phyloP scores from a whole-genome alignment of 1,140 invertebrate species.

The Acromyrmex echinatior region DNA sequence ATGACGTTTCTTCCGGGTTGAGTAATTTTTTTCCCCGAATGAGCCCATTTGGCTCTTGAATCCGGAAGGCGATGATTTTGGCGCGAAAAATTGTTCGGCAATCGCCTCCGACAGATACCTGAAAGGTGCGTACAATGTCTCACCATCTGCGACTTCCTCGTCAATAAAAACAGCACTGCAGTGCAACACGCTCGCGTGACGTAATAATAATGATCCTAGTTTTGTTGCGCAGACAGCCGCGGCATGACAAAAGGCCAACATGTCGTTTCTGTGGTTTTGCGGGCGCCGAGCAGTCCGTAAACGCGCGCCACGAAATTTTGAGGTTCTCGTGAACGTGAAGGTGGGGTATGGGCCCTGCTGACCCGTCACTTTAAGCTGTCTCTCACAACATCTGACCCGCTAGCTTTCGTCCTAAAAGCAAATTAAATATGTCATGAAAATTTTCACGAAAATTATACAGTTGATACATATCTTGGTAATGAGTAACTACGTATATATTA shows the following conservation, averaged over 20 bases:
- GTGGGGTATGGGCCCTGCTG: conserved; percentile 8
- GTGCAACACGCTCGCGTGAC: conserved; percentile 62
- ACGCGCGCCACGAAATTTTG: conserved; percentile 70
- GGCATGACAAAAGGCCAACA: conserved; percentile 79
- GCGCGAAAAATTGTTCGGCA: conserved; percentile 49
- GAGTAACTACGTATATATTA: background rate
- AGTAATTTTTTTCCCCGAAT: background rate
- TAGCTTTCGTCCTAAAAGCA: background rate
- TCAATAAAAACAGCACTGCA: conserved; percentile 63
- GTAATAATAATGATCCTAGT: conserved; percentile 74
- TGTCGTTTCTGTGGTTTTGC: conserved; percentile 84
- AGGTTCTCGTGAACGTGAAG: background rate
- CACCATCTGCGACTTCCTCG: conserved; percentile 70
- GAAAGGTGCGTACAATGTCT: conserved; percentile 53
- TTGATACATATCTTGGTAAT: background rate
- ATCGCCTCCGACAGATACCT: conserved; percentile 60
- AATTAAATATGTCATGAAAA: conserved; percentile 20
- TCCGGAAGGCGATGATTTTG: conserved; percentile 57
- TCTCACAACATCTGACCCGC: conserved; percentile 45
- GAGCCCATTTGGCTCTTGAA: conserved; percentile 8
- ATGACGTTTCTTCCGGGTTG: conserved; percentile 31
- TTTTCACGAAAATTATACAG: conserved; percentile 8
- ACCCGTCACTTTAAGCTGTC: conserved; percentile 42
- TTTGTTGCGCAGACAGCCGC: conserved; percentile 66
- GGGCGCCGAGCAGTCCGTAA: conserved; percentile 65